These are phyloP conservation scores for Drosophila melanosoma DNA, from an alignment of 2,888 invertebrate genomes.

Conservation along the genomic window DNA sequence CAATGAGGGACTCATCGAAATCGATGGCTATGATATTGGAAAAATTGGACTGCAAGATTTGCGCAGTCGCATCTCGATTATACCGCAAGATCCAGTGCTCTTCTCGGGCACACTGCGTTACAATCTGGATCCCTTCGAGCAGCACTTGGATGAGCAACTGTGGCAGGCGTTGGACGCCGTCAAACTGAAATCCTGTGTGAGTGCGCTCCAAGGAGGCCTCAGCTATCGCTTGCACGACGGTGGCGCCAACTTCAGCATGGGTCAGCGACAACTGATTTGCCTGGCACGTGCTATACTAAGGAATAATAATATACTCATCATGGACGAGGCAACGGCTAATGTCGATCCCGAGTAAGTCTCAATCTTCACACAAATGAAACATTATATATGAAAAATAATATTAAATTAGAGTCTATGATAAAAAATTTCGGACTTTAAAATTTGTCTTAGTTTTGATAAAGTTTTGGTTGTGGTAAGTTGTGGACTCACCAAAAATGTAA, in stretches of 20 bases:
- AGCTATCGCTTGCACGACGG: constrained; percentile 89
- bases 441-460: not conserved
- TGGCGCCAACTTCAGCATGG: constrained; percentile 94
- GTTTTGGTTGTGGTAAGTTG: not conserved
- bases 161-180: constrained; percentile 93
- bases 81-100: constrained; percentile 96
- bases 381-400: not conserved
- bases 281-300: constrained; percentile 93
- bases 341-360: constrained; percentile 91
- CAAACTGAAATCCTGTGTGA: constrained; percentile 89
- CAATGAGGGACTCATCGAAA: constrained; percentile 90
- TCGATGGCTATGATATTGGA: constrained; percentile 90
- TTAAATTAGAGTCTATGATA: not conserved
- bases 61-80: constrained; percentile 93
- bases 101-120: constrained; percentile 93
- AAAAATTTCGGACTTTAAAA: not conserved
- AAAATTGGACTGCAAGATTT: constrained; percentile 91
- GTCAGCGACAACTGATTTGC: constrained; percentile 95
- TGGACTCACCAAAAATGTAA: not conserved
- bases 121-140: constrained; percentile 94
- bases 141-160: constrained; percentile 89
- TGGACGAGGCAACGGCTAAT: constrained; percentile 97
- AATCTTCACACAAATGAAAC: not conserved
- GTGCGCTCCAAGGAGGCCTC: constrained; percentile 87
- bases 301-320: constrained; percentile 91